phyloP scores from a whole-genome alignment of 2,113 vertebrate genomes.

The Acanthochromis polyacanthus region DNA sequence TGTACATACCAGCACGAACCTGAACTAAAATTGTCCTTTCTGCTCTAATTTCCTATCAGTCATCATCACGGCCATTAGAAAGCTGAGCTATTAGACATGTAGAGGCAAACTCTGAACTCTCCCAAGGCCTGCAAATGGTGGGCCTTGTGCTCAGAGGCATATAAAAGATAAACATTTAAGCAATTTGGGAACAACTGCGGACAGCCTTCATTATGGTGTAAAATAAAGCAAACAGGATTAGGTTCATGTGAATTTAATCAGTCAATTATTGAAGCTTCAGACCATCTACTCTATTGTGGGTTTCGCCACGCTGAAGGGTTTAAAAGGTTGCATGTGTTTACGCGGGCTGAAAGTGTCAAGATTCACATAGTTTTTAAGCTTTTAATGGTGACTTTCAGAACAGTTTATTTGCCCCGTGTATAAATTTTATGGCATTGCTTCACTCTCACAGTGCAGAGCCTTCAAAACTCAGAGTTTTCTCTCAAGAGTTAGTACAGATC shows the following conservation, averaged over 20 bases:
- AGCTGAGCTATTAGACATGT: not conserved
- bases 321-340: not conserved
- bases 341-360: not conserved
- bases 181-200: constrained; percentile 32
- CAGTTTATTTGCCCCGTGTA: no score
- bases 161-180: constrained; percentile 8
- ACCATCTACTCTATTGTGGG: not conserved
- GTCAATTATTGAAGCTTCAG: not conserved
- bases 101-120: constrained; percentile 8
- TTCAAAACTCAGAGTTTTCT: no score
- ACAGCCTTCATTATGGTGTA: constrained; percentile 22
- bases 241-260: constrained; percentile 4
- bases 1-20: constrained; percentile 36
- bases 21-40: constrained; percentile 17
- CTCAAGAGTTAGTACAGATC: no score
- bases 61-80: not conserved
- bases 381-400: not conserved
- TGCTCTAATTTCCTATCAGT: constrained; percentile 21
- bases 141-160: not conserved
- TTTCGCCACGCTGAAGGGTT: not conserved
- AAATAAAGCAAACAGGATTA: constrained; percentile 6
- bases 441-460: no score
- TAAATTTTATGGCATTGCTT: no score
- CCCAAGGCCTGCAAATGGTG: not conserved
- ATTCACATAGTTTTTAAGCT: not conserved